phyloP scores from a whole-genome alignment of 2,113 vertebrate genomes.

The Ptilorrhoa leucosticta region DNA sequence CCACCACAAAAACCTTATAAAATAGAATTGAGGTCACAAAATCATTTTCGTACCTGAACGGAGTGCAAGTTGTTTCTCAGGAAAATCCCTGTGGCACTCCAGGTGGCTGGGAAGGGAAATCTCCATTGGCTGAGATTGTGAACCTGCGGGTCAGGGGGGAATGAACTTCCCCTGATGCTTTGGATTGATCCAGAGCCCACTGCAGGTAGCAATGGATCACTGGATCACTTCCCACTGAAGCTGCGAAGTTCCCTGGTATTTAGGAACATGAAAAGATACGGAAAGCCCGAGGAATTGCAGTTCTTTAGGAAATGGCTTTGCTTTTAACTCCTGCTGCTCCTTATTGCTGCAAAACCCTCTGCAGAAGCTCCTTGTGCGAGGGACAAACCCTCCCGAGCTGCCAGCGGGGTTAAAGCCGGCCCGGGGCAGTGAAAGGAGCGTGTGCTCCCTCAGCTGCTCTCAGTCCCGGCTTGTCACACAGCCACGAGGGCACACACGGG shows the following conservation, averaged over 20 bases:
- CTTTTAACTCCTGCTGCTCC: background rate
- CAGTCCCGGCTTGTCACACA: background rate
- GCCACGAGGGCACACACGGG: slow-evolving; percentile 35
- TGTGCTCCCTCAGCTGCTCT: background rate
- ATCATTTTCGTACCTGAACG: background rate
- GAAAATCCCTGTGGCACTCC: background rate
- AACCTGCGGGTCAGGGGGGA: background rate
- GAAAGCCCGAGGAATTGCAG: background rate
- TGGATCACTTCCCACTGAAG: background rate
- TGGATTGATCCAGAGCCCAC: background rate
- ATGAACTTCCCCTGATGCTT: background rate
- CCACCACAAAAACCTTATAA: no score
- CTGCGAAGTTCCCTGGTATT: background rate
- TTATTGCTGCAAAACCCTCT: background rate
- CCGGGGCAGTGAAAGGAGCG: background rate
- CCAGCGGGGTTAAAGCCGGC: background rate
- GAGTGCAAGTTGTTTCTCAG: background rate
- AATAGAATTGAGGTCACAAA: background rate
- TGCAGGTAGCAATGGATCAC: background rate
- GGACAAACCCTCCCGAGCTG: background rate
- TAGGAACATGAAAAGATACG: background rate
- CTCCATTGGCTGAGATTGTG: background rate
- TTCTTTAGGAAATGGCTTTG: background rate
- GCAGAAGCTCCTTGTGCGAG: background rate
- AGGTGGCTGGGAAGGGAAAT: background rate